Evolutionary conservation across 1,140 invertebrate genomes (phyloP), one percentile per base, ranked within the genome.

Genomic region (Drosophila leontia): DNA sequence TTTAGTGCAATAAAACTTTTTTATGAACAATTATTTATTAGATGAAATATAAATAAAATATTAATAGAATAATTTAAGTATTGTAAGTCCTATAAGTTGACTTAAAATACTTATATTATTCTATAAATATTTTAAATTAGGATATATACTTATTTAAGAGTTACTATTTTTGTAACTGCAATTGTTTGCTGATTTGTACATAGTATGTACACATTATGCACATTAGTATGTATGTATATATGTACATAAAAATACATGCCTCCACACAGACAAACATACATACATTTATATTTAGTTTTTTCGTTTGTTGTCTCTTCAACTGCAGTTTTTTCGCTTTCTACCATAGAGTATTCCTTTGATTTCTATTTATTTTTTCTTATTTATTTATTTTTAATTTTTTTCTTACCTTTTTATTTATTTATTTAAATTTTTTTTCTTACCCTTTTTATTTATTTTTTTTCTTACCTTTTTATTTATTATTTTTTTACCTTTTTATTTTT

Each of bases 211-310:
- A 45, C 7, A 29, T 41, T 35, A 65, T 57, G 19, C 4, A 45
- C 17, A 53, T 34, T 17, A 11, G 48, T 29, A 34, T 51, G 48
- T 29, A 34, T 51, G 13, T 35, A 39, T 7, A 8, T 39, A 34
- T 26, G 15, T 13, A 19, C 26, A 41, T 32, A 15, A 8, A 26
- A 17, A 51, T 42, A 32, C 19, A 17, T 50, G 29, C 32, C 23
- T 35, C 11, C 45, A 37, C 39, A 39, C 5, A 39, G 37, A 17
- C 15, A 39, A 6, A 15, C 13, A 42, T 69, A n/a, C 34, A 51
- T 42, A 17, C 11, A 32, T 35, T 57, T 35, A 59, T 61, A 64
- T 80, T 74, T 69, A 65, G 39, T 81, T 80, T 17, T 37, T 51
- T 53, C 39, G 37, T 69, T 69, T 70, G 42, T 71, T 70, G 41